These are phyloP conservation scores for Saccostrea glomerata DNA, from an alignment of 1,140 invertebrate species.

Conservation along the genomic window DNA sequence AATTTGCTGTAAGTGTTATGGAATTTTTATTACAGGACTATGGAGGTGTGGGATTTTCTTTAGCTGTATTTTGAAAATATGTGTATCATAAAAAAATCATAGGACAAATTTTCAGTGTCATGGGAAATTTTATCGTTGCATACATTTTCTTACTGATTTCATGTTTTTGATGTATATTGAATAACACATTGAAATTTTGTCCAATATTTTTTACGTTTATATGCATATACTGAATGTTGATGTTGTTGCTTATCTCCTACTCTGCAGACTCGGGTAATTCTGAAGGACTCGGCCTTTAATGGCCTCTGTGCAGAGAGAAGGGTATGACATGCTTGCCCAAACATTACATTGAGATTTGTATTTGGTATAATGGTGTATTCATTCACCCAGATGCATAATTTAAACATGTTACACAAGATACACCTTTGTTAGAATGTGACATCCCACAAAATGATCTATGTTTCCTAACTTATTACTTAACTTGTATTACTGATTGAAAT, in stretches of 20 bases:
- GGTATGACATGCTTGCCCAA: conserved; percentile 31
- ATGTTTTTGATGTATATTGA: not conserved
- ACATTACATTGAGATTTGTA: conserved; percentile 19
- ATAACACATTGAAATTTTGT: not conserved
- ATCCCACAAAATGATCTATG: not conserved
- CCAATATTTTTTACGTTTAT: not conserved
- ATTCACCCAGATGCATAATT: conserved; percentile 36
- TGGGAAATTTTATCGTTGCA: not conserved
- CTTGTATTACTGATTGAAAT: not conserved
- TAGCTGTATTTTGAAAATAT: not conserved
- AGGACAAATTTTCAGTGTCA: not conserved
- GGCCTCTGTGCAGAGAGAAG: conserved; percentile 24
- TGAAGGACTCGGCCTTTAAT: conserved; percentile 30
- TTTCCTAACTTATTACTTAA: not conserved
- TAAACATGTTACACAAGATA: conserved; percentile 13
- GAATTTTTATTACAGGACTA: not conserved
- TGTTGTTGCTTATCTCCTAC: conserved; percentile 30
- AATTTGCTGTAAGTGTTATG: not conserved
- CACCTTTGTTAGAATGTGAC: conserved; percentile 5
- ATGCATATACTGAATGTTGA: not conserved
- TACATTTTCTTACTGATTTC: not conserved
- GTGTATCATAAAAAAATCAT: not conserved
- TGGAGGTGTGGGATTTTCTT: not conserved
- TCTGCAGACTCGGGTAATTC: conserved; percentile 23
- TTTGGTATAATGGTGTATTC: conserved; percentile 26